Conservation (phyloP, 2,797 vertebrate species). For the Coilia nasus region DNA sequence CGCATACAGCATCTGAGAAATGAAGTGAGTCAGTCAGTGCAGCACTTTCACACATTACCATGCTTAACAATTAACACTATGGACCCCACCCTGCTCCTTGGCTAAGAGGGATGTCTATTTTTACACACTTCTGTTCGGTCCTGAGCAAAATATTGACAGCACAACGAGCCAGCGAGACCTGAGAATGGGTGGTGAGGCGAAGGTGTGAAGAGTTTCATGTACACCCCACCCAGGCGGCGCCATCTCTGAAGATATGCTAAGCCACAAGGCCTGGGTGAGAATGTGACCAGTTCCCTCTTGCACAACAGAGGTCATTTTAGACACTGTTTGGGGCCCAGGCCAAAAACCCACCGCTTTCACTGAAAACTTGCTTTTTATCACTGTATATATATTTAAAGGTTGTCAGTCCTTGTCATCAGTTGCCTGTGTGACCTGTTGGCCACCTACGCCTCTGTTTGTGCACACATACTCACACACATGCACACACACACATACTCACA, state of each 20-base stretch:
- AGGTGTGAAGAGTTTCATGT: constrained; percentile 51
- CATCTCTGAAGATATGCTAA: constrained; percentile 64
- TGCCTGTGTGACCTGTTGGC: no score
- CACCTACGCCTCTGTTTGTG: no score
- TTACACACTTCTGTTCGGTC: neutral
- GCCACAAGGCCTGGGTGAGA: constrained; percentile 58
- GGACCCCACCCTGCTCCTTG: constrained; percentile 2
- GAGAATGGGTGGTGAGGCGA: constrained; percentile 21
- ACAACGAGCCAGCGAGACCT: neutral
- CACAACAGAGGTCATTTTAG: neutral
- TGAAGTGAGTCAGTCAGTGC: neutral
- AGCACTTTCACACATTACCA: constrained; percentile 2
- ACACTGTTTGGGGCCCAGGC: no score
- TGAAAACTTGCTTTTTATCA: no score
- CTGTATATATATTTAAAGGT: no score
- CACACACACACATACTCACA: constrained; percentile 10
- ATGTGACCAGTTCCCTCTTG: neutral
- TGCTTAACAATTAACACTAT: neutral
- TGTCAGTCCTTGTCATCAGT: no score
- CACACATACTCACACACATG: neutral
- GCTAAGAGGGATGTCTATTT: neutral
- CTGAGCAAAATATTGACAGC: neutral
- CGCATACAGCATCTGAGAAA: neutral
- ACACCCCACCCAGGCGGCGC: constrained; percentile 61
- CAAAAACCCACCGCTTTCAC: no score